phyloP scores from a whole-genome alignment of 1,140 invertebrate species.

The Psilanteris sp. region DNA sequence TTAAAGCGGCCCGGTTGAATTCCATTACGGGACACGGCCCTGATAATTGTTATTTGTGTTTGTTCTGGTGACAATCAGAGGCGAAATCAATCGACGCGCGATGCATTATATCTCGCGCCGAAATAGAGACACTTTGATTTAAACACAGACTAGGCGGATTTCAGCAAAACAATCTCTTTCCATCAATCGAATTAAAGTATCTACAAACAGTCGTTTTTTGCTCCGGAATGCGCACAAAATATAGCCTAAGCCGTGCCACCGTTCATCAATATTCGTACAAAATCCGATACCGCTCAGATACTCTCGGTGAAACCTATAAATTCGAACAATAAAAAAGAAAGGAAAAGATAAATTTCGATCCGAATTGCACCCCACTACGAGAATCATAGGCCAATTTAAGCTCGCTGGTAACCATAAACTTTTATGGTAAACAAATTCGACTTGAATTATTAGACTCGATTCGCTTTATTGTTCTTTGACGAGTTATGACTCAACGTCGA shows the following conservation, averaged over 20 bases:
- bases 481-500: constrained; percentile 2
- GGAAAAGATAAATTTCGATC: constrained; percentile 34
- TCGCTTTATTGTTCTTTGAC: constrained; percentile 19
- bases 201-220: constrained; percentile 39
- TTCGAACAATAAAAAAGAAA: constrained; percentile 34
- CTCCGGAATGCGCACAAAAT: constrained; percentile 19
- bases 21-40: no score
- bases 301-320: constrained; percentile 47
- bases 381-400: constrained; percentile 29
- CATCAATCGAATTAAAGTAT: constrained; percentile 52
- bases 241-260: constrained; percentile 46
- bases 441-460: constrained; percentile 25
- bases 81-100: background rate
- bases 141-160: constrained; percentile 39
- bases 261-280: constrained; percentile 54
- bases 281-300: constrained; percentile 46
- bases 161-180: constrained; percentile 45
- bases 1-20: no score
- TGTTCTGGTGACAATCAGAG: no score
- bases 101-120: constrained; percentile 3
- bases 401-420: constrained; percentile 16
- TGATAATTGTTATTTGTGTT: no score
- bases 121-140: constrained; percentile 14
- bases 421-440: constrained; percentile 47
- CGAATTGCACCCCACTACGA: constrained; percentile 19